These are phyloP conservation scores for Netelia melanura DNA, from an alignment of 2,888 invertebrate species.

Conservation along the genomic window DNA sequence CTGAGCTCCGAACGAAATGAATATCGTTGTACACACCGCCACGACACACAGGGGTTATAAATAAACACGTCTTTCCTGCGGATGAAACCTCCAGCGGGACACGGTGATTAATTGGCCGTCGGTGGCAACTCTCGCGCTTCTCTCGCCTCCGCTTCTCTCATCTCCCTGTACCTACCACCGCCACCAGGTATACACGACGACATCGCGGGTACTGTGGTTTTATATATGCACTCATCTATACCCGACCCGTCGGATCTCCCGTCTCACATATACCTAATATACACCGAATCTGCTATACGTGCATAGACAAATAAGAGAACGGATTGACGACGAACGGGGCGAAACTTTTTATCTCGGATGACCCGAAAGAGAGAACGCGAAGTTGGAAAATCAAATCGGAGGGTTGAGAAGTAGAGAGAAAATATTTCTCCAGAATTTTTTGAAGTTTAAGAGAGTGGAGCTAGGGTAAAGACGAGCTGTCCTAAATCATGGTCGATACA, in stretches of 20 bases:
- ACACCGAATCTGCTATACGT: constrained; percentile 21
- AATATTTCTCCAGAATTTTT: too few species aligned
- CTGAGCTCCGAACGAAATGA: constrained; percentile 64
- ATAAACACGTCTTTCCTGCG: constrained; percentile 68
- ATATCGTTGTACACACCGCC: constrained; percentile 65
- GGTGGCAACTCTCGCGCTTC: constrained; percentile 42
- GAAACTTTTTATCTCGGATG: too few species aligned
- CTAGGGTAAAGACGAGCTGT: too few species aligned
- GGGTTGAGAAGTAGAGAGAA: too few species aligned
- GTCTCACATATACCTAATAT: constrained; percentile 41
- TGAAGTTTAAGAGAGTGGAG: too few species aligned
- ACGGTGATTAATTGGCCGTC: constrained; percentile 66
- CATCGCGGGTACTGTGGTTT: constrained; percentile 33
- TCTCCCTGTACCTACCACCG: constrained; percentile 13
- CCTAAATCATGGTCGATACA: too few species aligned
- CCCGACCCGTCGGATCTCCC: constrained; percentile 12
- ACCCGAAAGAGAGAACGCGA: too few species aligned
- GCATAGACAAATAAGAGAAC: neutral
- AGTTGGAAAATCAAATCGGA: too few species aligned
- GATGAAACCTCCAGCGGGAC: constrained; percentile 65
- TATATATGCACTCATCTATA: constrained; percentile 22
- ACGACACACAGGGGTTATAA: constrained; percentile 64
- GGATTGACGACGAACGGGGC: neutral
- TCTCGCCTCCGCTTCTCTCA: constrained; percentile 15
- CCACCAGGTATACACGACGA: constrained; percentile 39